phyloP scores from a whole-genome alignment of 2,113 vertebrate genomes.

The Saccopteryx leptura region DNA sequence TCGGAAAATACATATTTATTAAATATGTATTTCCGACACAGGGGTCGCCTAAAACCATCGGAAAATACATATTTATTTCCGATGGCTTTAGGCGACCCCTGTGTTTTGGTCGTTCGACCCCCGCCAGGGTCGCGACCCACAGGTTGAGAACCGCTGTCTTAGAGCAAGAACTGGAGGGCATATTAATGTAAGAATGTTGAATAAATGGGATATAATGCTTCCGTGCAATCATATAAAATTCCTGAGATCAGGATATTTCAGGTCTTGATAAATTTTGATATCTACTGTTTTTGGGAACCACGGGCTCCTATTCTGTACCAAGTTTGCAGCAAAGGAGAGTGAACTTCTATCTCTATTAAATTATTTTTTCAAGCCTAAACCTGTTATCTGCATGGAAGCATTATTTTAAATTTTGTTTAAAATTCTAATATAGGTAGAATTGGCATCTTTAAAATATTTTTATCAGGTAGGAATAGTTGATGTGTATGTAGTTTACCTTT shows the following conservation, averaged over 20 bases:
- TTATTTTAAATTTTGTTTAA: not conserved
- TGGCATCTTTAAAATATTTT: constrained; percentile 30
- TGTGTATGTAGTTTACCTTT: not conserved
- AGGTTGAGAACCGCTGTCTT: constrained; percentile 26
- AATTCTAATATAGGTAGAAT: not conserved
- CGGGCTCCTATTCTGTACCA: not conserved
- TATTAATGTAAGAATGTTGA: constrained; percentile 73
- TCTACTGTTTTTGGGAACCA: not conserved
- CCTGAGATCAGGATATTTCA: constrained; percentile 43
- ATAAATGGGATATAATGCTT: constrained; percentile 63
- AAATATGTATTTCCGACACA: too few species aligned
- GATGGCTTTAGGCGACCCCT: too few species aligned
- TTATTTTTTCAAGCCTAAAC: not conserved
- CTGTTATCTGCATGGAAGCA: not conserved
- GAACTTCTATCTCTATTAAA: not conserved
- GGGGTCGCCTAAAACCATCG: too few species aligned
- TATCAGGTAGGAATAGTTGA: not conserved
- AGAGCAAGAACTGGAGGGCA: constrained; percentile 48
- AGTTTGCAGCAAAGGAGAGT: not conserved
- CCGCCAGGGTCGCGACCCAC: too few species aligned
- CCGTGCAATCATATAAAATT: constrained; percentile 54
- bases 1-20: too few species aligned
- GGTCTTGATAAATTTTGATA: not conserved
- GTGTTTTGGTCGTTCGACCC: too few species aligned
- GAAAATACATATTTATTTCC: too few species aligned